Conservation (phyloP, 2,113 vertebrate genomes). For the Xiphias gladius region DNA sequence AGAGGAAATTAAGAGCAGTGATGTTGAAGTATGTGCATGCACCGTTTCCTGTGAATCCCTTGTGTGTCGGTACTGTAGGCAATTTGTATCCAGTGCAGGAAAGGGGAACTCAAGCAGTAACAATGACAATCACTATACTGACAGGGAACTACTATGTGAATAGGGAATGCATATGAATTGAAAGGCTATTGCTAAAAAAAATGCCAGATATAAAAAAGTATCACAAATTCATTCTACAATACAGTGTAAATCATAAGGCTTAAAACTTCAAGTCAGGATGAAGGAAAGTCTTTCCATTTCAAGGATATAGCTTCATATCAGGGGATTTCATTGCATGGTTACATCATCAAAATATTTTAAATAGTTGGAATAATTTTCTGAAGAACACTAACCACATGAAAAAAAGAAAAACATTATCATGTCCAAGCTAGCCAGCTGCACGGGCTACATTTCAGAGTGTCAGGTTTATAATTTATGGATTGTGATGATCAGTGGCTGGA, state of each 20-base stretch:
- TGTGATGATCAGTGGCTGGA: conserved; percentile 50
- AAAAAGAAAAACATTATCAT: not conserved
- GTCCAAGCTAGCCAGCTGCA: not conserved
- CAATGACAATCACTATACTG: too few relatives aligned
- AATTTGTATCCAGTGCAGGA: too few relatives aligned
- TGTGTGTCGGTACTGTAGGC: too few relatives aligned
- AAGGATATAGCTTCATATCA: not conserved
- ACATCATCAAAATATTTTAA: conserved; percentile 31
- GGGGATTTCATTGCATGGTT: not conserved
- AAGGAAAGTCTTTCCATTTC: not conserved
- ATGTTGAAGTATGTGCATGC: too few relatives aligned
- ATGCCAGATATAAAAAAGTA: not conserved
- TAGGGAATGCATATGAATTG: too few relatives aligned
- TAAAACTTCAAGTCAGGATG: not conserved
- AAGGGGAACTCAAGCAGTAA: too few relatives aligned
- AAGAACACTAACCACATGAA: conserved; percentile 6
- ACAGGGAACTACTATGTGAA: too few relatives aligned
- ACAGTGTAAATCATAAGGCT: not conserved
- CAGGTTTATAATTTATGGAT: conserved; percentile 33
- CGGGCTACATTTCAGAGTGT: conserved; percentile 15
- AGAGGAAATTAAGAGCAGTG: too few relatives aligned
- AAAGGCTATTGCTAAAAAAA: too few relatives aligned
- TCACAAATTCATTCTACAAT: not conserved
- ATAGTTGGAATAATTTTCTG: conserved; percentile 29
- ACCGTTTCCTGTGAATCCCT: too few relatives aligned